Base-by-base conservation (phyloP, 1,140 invertebrate genomes). In the Agrilus planipennis region DNA sequence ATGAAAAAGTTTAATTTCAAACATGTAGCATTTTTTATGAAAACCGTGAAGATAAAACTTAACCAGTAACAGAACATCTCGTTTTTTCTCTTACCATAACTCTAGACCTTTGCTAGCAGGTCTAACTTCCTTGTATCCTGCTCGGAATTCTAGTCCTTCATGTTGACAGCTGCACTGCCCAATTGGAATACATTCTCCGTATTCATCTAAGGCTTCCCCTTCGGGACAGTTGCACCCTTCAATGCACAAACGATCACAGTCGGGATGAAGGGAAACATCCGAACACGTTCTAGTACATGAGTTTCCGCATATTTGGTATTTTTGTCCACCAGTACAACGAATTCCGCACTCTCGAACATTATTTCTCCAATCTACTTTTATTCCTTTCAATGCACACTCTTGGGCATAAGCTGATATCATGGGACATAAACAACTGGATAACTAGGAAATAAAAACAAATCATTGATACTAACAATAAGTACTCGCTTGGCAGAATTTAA, bases 161-260 rank as follows among this genome's bases (percentile, higher is more conserved):
- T 82, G 74, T 28, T 65, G 62, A 58, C 89, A 94, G 0, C 79
- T 75, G 59, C 89, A 93, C 39, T 77, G 62, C 0, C 71, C 72
- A 14, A 84, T 71, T 0, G 78, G 76, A 20, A 92, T 74, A 58
- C 89, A 93, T 34, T 80, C 70, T 7, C 79, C 80, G 10, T 69
- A 63, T 5, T 73, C 67, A 44, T 82, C 72, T 17, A 91, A 58
- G 1, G 84, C 76, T 57, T 81, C 68, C 12, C 84, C 86, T 30
- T 69, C 62, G 0, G 86, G 83, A 58, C 89, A 93, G 42, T 84
- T 83, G 61, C 89, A 92, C 1, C 89, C 89, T 58, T 91, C 88
- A 1, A 89, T 81, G 54, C 89, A 92, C 22, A 65, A 67, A 11
- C 71, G 67, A 28, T 61, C 64, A 57, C 81, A 84, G 20, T 60